Evolutionary conservation across 2,113 vertebrate genomes (phyloP).

Genomic region (Fulmarus glacialis): DNA sequence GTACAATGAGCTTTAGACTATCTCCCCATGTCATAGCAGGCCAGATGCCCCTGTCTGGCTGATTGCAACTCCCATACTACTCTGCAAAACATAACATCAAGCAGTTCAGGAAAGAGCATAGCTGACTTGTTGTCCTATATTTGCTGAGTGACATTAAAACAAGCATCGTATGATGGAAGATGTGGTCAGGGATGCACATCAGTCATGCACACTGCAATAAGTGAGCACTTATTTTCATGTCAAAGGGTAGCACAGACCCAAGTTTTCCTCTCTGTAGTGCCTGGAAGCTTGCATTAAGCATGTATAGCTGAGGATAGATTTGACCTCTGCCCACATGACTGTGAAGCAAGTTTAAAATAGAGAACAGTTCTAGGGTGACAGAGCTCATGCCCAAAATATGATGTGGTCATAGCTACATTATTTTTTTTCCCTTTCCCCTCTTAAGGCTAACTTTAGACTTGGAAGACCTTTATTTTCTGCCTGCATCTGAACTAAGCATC

Average conservation of each 20-base stretch:
- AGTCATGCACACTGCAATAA: not conserved
- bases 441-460: not conserved
- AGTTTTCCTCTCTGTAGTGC: not conserved
- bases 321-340: not conserved
- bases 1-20: not conserved
- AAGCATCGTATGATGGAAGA: not conserved
- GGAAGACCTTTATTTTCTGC: not conserved
- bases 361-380: not conserved
- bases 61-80: not conserved
- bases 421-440: not conserved
- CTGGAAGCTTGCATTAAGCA: not conserved
- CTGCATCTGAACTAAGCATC: not conserved
- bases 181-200: not conserved
- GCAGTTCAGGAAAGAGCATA: fast-evolving
- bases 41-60: not conserved
- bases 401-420: not conserved
- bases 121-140: not conserved
- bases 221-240: not conserved
- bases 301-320: not conserved
- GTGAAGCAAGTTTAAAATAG: not conserved
- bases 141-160: not conserved
- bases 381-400: not conserved
- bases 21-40: not conserved
- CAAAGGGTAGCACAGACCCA: not conserved
- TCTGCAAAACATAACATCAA: not conserved